These are phyloP conservation scores for Falco peregrinus DNA, from an alignment of 2,797 vertebrate species.

Conservation along the genomic window DNA sequence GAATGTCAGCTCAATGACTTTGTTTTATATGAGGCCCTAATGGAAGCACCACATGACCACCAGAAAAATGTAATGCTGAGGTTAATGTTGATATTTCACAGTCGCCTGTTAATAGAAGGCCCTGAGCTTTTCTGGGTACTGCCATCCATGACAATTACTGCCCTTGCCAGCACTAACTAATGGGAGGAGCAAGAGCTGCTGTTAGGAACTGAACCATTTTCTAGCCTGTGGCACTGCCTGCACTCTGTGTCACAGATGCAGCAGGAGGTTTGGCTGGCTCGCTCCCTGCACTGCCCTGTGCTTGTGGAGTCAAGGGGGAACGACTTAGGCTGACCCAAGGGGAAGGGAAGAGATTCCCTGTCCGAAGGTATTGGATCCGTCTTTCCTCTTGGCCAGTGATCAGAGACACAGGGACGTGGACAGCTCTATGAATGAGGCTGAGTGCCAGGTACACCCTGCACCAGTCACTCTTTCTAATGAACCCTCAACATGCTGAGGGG, in stretches of 20 bases:
- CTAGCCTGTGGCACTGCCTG: fast-evolving
- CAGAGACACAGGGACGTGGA: fast-evolving
- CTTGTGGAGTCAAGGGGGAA: background rate
- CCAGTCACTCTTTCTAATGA: background rate
- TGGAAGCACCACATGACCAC: background rate
- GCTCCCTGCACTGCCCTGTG: background rate
- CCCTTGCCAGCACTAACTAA: background rate
- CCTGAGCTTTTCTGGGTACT: background rate
- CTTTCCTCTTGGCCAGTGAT: background rate
- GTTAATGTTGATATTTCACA: background rate
- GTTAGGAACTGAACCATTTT: background rate
- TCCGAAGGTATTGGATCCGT: background rate
- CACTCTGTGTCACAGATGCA: background rate
- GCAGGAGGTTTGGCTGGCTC: background rate
- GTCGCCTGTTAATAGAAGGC: background rate
- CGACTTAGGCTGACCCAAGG: background rate
- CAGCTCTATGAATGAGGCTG: background rate
- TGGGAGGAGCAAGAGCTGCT: background rate
- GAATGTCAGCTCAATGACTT: background rate
- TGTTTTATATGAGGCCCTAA: background rate
- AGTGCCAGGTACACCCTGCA: background rate
- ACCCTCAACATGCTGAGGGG: background rate
- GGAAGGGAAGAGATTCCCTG: background rate
- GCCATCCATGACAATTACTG: background rate
- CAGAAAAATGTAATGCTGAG: background rate